Evolutionary conservation across 2,113 vertebrate genomes (phyloP).

Genomic region (Chrysochloris asiatica): DNA sequence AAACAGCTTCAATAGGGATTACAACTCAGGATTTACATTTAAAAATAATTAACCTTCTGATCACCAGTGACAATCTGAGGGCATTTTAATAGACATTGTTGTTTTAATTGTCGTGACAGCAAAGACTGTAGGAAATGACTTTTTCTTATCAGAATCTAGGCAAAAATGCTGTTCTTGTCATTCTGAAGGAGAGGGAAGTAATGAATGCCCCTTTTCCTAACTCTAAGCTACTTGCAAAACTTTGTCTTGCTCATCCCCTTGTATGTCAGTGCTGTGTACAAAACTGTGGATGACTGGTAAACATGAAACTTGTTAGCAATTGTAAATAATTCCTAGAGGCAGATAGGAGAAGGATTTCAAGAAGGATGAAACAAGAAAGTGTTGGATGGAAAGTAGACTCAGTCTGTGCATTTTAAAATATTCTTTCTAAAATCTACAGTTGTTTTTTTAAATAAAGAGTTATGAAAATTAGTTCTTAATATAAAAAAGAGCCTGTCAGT

Average conservation of each 20-base stretch:
- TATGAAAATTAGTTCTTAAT: conserved; percentile 63
- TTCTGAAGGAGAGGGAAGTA: conserved; percentile 31
- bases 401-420: conserved; percentile 46
- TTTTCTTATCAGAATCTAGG: conserved; percentile 31
- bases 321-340: too few relatives aligned
- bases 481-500: conserved; percentile 50
- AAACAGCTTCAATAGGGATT: conserved; percentile 56
- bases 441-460: conserved; percentile 68
- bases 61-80: conserved; percentile 56
- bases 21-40: conserved; percentile 76
- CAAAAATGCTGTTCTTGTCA: neutral
- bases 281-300: neutral
- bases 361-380: neutral
- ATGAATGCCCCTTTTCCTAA: neutral
- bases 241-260: neutral
- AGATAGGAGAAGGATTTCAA: neutral
- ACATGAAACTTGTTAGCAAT: neutral
- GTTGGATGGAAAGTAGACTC: conserved; percentile 19
- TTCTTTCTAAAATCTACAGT: conserved; percentile 63
- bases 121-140: conserved; percentile 1
- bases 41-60: conserved; percentile 72
- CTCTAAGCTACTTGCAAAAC: neutral
- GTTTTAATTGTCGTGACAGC: conserved; percentile 55
- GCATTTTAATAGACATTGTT: conserved; percentile 61
- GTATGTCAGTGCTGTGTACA: neutral